Evolutionary conservation across 1,140 invertebrate genomes (phyloP).

Genomic region (Leptinotarsa texana): DNA sequence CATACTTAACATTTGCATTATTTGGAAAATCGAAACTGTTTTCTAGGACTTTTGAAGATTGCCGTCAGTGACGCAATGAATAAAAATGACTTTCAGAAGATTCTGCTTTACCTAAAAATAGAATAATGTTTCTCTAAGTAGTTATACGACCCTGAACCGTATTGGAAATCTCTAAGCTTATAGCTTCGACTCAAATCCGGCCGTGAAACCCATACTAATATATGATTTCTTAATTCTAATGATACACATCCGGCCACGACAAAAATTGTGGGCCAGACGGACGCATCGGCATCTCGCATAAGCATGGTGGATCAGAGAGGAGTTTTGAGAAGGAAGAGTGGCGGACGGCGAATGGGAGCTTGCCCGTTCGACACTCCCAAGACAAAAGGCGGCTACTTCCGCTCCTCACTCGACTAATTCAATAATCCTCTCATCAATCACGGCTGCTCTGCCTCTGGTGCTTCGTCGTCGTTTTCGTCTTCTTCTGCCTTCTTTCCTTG

Average conservation of each 20-base stretch:
- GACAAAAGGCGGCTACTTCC: slow-evolving; percentile 52
- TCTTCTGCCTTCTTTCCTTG: slow-evolving; percentile 10
- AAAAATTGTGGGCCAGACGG: neutral
- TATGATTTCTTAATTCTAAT: neutral
- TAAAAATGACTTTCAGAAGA: too few species aligned
- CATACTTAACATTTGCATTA: too few species aligned
- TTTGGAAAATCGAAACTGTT: too few species aligned
- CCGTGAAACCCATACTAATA: neutral
- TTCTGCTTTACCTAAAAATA: too few species aligned
- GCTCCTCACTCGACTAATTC: slow-evolving; percentile 47
- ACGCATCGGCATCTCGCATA: slow-evolving; percentile 10
- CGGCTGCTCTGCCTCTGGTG: slow-evolving; percentile 19
- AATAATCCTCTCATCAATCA: slow-evolving; percentile 53
- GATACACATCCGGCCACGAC: neutral
- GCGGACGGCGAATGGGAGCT: slow-evolving; percentile 42
- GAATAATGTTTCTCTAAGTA: too few species aligned
- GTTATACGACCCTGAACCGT: too few species aligned
- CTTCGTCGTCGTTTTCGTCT: neutral
- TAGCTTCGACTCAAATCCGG: neutral
- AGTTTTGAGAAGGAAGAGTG: slow-evolving; percentile 4
- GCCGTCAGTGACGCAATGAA: too few species aligned
- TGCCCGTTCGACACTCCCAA: slow-evolving; percentile 50
- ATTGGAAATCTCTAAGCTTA: too few species aligned
- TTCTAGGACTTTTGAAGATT: too few species aligned
- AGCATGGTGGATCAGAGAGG: slow-evolving; percentile 9